Evolutionary conservation across 2,113 vertebrate genomes (phyloP).

Genomic region (Damaliscus lunatus): DNA sequence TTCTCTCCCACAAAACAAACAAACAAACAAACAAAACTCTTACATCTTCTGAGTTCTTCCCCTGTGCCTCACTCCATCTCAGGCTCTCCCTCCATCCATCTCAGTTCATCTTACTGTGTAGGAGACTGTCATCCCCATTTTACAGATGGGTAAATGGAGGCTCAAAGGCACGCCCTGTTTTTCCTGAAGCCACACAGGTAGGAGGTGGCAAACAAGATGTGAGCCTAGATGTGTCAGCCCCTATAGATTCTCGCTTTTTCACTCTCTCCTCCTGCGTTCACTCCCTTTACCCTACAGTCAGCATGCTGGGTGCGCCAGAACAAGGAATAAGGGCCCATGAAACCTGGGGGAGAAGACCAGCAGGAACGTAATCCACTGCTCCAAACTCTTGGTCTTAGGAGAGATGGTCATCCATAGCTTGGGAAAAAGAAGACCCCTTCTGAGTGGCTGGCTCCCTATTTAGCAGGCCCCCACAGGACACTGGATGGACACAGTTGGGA

Average conservation of each 20-base stretch:
- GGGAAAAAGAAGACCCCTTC: not conserved
- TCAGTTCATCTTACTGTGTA: not conserved
- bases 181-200: not conserved
- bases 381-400: not conserved
- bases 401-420: fast-evolving
- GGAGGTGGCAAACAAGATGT: not conserved
- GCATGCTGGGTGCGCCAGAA: not conserved
- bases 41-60: not conserved
- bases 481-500: not conserved
- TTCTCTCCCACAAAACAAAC: not conserved
- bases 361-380: too few relatives aligned
- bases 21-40: not conserved
- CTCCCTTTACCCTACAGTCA: not conserved
- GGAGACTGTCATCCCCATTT: not conserved
- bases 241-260: not conserved
- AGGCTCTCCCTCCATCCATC: not conserved
- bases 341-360: not conserved
- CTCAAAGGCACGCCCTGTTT: not conserved
- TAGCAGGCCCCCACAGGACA: not conserved
- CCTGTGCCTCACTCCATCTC: not conserved
- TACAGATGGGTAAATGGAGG: not conserved
- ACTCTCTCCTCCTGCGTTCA: not conserved
- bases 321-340: not conserved
- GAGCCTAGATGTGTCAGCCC: not conserved
- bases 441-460: not conserved